A percentile compares a stretch with the other conserved stretches of the same genome.
Conservation (phyloP, 2,797 vertebrate species). For the Lacerta bilineata region DNA sequence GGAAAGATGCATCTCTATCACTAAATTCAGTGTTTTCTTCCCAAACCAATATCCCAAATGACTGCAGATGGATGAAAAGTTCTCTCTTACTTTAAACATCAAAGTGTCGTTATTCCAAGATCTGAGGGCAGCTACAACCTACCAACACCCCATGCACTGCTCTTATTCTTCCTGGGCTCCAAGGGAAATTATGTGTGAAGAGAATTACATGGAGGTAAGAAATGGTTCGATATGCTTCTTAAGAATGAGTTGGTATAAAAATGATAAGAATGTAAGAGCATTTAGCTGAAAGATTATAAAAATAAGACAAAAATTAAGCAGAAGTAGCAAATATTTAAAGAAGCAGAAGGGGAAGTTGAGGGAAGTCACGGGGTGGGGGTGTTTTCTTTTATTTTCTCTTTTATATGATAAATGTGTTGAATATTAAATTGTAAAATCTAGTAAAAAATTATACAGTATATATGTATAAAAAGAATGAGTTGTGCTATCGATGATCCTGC, state of each 20-base stretch:
- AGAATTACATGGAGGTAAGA: conserved; percentile 85
- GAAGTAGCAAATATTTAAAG: too few relatives aligned
- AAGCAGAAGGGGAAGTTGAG: too few relatives aligned
- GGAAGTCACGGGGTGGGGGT: too few relatives aligned
- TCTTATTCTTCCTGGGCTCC: conserved; percentile 75
- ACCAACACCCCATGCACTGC: conserved; percentile 77
- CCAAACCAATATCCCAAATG: not conserved
- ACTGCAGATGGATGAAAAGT: conserved; percentile 75
- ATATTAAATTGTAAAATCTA: too few relatives aligned
- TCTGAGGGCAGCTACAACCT: conserved; percentile 59
- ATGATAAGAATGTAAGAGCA: too few relatives aligned
- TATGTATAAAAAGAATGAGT: not conserved
- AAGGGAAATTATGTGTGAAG: conserved; percentile 84
- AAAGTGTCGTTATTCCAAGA: conserved; percentile 56
- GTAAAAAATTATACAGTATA: too few relatives aligned
- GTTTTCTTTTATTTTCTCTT: too few relatives aligned
- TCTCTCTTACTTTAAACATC: conserved; percentile 78
- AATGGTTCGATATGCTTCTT: not conserved
- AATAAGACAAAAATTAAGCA: too few relatives aligned
- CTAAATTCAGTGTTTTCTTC: not conserved
- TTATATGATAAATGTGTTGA: too few relatives aligned
- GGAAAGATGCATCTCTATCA: not conserved
- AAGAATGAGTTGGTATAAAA: not conserved
- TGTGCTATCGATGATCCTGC: not conserved
- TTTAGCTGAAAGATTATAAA: too few relatives aligned